phyloP scores from a whole-genome alignment of 2,113 vertebrate species.

The Oncorhynchus gorbuscha region DNA sequence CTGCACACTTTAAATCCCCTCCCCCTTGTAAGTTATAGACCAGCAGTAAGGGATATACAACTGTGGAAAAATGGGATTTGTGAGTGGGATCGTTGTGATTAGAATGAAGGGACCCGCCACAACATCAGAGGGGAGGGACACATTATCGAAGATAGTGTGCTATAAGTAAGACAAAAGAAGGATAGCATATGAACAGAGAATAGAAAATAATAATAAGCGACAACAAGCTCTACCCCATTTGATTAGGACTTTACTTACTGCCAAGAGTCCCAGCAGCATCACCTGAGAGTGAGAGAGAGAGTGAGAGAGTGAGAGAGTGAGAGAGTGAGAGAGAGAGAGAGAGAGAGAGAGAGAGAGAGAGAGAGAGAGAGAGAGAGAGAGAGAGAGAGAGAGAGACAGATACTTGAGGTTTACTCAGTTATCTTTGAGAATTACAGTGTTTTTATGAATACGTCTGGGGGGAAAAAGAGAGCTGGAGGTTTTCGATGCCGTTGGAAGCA shows the following conservation, averaged over 20 bases:
- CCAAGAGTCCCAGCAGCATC: constrained; percentile 33
- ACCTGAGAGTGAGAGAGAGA: constrained; percentile 44
- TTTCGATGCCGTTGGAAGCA: too few species aligned
- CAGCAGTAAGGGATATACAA: neutral
- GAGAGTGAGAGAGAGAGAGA: too few species aligned
- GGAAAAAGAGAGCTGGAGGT: neutral
- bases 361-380: neutral
- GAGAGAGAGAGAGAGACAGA: constrained; percentile 2
- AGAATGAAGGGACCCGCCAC: too few species aligned
- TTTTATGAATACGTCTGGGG: neutral
- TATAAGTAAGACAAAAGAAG: neutral
- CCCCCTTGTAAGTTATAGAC: too few species aligned
- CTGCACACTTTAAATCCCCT: too few species aligned
- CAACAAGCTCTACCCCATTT: neutral
- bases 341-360: neutral
- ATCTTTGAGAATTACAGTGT: neutral
- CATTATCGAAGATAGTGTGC: neutral
- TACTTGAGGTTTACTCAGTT: neutral
- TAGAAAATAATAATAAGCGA: neutral
- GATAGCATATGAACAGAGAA: neutral
- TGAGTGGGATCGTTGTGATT: neutral
- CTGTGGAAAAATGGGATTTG: neutral
- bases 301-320: too few species aligned
- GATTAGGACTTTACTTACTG: constrained; percentile 44
- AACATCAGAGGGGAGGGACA: too few species aligned